phyloP scores from a whole-genome alignment of 2,888 invertebrate species.

The Lasioglossum zephyrum region DNA sequence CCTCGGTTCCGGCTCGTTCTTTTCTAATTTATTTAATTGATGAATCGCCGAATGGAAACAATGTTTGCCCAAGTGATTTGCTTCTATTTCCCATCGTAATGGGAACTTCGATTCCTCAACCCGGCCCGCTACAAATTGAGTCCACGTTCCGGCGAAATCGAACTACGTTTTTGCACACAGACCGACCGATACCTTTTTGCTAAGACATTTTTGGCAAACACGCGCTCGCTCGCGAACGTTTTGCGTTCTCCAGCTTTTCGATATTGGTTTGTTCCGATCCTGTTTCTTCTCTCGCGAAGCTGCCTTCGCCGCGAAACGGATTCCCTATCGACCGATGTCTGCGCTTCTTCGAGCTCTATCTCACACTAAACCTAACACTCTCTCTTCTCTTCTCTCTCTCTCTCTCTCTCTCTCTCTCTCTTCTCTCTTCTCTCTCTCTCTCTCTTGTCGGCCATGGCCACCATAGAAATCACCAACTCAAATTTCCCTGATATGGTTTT shows the following conservation, averaged over 20 bases:
- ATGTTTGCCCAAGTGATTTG: slow-evolving; percentile 54
- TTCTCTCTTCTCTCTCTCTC: too few species aligned
- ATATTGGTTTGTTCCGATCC: not conserved
- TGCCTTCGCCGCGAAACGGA: not conserved
- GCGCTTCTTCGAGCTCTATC: not conserved
- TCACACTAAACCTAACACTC: too few species aligned
- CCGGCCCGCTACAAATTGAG: slow-evolving; percentile 31
- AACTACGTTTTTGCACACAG: slow-evolving; percentile 22
- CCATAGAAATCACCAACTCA: too few species aligned
- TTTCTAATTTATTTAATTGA: slow-evolving; percentile 59
- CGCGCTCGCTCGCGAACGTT: not conserved
- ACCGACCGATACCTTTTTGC: slow-evolving; percentile 5
- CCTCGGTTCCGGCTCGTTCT: slow-evolving; percentile 34
- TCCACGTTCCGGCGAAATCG: slow-evolving; percentile 9
- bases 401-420: too few species aligned
- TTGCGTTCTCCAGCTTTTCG: not conserved
- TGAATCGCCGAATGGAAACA: slow-evolving; percentile 52
- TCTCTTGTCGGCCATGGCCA: too few species aligned
- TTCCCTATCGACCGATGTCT: not conserved
- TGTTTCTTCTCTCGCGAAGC: not conserved
- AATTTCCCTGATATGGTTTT: too few species aligned
- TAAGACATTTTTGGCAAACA: slow-evolving; percentile 22
- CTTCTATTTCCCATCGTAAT: slow-evolving; percentile 51
- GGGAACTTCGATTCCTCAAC: slow-evolving; percentile 45
- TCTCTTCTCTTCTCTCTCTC: too few species aligned